phyloP scores from a whole-genome alignment of 2,113 vertebrate species.

The Halcyon senegalensis region DNA sequence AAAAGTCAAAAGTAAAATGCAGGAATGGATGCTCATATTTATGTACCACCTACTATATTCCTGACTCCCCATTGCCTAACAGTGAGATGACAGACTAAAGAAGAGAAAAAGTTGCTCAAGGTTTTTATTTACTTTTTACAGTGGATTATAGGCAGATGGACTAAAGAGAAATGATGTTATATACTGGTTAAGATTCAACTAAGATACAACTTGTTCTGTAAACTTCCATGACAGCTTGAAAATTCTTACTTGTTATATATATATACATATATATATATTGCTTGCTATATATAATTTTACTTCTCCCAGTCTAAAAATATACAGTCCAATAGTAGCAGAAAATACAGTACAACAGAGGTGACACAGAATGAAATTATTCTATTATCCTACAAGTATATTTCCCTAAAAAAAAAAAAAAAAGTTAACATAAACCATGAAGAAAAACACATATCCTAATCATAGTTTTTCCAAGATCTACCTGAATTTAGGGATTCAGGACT shows the following conservation, averaged over 20 bases:
- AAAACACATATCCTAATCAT: neutral
- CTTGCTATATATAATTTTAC: constrained; percentile 8
- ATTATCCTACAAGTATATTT: neutral
- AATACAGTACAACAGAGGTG: neutral
- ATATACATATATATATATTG: neutral
- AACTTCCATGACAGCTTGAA: constrained; percentile 5
- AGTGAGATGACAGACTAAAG: neutral
- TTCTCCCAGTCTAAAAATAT: neutral
- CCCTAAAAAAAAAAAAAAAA: neutral
- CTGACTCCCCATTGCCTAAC: neutral
- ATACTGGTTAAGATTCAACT: neutral
- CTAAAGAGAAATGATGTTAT: constrained; percentile 13
- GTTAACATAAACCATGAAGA: neutral
- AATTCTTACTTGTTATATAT: constrained; percentile 16
- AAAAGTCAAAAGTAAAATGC: neutral
- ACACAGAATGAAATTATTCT: neutral
- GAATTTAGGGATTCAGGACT: neutral
- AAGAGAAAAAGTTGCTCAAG: neutral
- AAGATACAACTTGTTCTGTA: constrained; percentile 6
- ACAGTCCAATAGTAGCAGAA: neutral
- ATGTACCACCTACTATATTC: neutral
- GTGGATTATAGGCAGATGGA: neutral
- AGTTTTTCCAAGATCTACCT: neutral
- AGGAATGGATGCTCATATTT: neutral
- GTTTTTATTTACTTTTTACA: constrained; percentile 8